These are phyloP conservation scores for Sebastes baramenuke DNA, from an alignment of 2,797 vertebrate genomes.

Conservation along the genomic window DNA sequence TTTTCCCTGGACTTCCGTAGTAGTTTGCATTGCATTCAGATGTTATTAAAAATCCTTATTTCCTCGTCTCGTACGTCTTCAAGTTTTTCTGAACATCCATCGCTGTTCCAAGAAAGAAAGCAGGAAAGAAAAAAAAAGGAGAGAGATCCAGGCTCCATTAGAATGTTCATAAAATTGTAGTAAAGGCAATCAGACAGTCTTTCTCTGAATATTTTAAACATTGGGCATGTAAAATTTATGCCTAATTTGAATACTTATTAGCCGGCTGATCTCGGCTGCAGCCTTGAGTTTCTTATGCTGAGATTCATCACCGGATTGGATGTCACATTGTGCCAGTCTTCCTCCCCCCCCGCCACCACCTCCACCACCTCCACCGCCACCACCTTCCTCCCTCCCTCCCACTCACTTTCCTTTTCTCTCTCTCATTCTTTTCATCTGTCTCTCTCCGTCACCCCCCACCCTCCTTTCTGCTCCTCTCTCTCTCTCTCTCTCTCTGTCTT, in stretches of 20 bases:
- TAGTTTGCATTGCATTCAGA: conserved; percentile 57
- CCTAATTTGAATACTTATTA: conserved; percentile 99
- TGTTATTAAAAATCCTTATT: conserved; percentile 74
- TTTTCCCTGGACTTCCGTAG: conserved; percentile 39
- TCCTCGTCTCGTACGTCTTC: conserved; percentile 66
- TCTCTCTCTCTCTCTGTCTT: conserved; percentile 75
- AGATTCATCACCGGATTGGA: conserved; percentile 90
- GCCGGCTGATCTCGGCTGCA: conserved; percentile 93
- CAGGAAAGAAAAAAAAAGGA: conserved; percentile 3
- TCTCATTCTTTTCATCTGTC: conserved; percentile 54
- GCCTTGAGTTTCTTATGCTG: conserved; percentile 92
- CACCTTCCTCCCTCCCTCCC: conserved; percentile 63
- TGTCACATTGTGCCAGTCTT: conserved; percentile 81
- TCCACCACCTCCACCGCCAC: conserved; percentile 17
- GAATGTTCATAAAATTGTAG: conserved; percentile 93
- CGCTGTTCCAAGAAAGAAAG: conserved; percentile 67
- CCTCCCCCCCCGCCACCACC: conserved; percentile 13
- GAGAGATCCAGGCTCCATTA: conserved; percentile 85
- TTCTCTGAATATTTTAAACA: conserved; percentile 99
- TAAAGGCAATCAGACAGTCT: conserved; percentile 95
- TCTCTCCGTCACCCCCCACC: conserved; percentile 26
- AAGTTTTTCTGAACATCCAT: conserved; percentile 67
- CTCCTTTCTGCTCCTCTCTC: conserved; percentile 58
- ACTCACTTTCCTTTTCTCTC: conserved; percentile 67
- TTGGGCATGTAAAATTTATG: conserved; percentile 99